These are phyloP conservation scores for Lepidocyrtoides sp. DNA, from an alignment of 2,888 invertebrate species.

Conservation along the genomic window DNA sequence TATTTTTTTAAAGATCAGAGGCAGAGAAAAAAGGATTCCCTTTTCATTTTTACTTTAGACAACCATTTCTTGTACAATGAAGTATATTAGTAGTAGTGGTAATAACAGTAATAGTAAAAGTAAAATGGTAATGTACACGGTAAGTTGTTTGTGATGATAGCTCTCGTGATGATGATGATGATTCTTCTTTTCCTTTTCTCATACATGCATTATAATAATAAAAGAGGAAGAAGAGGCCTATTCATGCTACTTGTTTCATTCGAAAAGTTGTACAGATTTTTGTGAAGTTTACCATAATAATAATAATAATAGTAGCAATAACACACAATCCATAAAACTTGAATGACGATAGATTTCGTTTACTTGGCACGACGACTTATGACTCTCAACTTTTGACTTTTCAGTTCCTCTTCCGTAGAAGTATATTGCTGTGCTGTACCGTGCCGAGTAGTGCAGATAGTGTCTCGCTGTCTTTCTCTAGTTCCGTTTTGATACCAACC, in stretches of 20 bases:
- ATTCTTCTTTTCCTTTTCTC: background rate
- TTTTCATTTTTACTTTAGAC: background rate
- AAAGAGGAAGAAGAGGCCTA: background rate
- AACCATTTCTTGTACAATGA: background rate
- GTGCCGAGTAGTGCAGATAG: too few relatives aligned
- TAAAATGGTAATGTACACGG: slow-evolving; percentile 22
- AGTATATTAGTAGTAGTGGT: background rate
- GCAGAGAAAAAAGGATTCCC: slow-evolving; percentile 4
- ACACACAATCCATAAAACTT: slow-evolving; percentile 55
- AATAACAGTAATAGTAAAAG: slow-evolving; percentile 39
- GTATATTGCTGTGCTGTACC: too few relatives aligned
- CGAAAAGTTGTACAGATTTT: slow-evolving; percentile 27
- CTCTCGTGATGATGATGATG: background rate
- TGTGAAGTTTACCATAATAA: slow-evolving; percentile 37
- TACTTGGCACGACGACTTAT: slow-evolving; percentile 77
- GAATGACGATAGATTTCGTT: slow-evolving; percentile 63
- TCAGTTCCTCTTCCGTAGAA: slow-evolving; percentile 20
- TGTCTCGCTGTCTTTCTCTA: slow-evolving; percentile 10
- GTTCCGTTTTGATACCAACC: slow-evolving; percentile 36
- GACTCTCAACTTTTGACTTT: slow-evolving; percentile 76
- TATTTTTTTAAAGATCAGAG: slow-evolving; percentile 26
- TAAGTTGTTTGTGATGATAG: slow-evolving; percentile 38
- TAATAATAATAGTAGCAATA: slow-evolving; percentile 27
- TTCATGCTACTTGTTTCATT: background rate
- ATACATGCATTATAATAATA: slow-evolving; percentile 38